phyloP scores from a whole-genome alignment of 2,797 vertebrate species.

The Thalassophryne amazonica region DNA sequence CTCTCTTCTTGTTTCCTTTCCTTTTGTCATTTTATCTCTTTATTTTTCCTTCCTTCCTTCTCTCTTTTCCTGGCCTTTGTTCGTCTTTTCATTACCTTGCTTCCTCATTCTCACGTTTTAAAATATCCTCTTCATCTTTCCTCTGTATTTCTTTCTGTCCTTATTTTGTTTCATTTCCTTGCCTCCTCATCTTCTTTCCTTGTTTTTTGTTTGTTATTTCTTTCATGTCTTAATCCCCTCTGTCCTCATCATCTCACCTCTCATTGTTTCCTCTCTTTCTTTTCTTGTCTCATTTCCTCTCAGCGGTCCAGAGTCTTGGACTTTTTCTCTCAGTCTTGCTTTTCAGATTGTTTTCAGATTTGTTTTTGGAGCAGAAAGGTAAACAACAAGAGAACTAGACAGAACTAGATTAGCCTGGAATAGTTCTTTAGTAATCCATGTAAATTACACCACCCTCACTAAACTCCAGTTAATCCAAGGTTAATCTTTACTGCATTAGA shows the following conservation, averaged over 20 bases:
- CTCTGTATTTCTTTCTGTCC: too few species aligned
- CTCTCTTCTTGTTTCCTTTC: background rate
- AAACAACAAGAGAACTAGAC: slow-evolving; percentile 30
- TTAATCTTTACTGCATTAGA: too few species aligned
- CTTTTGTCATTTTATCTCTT: too few species aligned
- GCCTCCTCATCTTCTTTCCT: background rate
- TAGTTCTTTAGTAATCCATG: too few species aligned
- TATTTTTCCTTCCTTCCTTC: too few species aligned
- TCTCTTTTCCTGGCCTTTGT: too few species aligned
- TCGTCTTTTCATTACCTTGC: too few species aligned
- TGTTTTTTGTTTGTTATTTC: background rate
- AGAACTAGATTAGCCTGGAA: background rate
- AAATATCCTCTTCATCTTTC: too few species aligned
- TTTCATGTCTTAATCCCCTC: background rate
- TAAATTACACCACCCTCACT: too few species aligned
- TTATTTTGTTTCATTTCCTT: too few species aligned
- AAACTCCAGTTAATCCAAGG: too few species aligned
- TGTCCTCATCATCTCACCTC: background rate
- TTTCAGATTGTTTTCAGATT: slow-evolving; percentile 85
- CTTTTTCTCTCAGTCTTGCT: slow-evolving; percentile 81
- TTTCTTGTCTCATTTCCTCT: slow-evolving; percentile 13
- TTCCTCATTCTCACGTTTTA: too few species aligned
- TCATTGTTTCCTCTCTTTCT: background rate
- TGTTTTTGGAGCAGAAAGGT: slow-evolving; percentile 83
- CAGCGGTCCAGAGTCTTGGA: slow-evolving; percentile 79